These are phyloP conservation scores for Rhinopomastus cyanomelas DNA, from an alignment of 2,113 vertebrate species.

Conservation along the genomic window DNA sequence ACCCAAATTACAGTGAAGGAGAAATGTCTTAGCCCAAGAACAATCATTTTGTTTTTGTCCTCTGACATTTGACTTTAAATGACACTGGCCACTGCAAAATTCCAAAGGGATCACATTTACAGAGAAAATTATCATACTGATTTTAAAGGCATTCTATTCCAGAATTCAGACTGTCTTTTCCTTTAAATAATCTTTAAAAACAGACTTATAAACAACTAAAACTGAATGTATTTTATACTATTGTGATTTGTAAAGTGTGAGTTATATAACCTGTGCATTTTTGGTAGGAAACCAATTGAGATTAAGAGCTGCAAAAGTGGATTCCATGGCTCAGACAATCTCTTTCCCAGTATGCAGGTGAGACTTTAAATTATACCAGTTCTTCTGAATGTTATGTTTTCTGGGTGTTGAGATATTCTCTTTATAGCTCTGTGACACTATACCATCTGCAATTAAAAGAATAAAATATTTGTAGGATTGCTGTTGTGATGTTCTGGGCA, in stretches of 20 bases:
- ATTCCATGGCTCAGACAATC: conserved; percentile 96
- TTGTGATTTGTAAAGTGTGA: neutral
- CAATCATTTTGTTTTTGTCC: neutral
- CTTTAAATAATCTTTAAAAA: neutral
- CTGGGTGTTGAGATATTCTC: neutral
- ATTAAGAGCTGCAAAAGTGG: conserved; percentile 84
- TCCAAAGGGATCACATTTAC: neutral
- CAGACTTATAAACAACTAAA: neutral
- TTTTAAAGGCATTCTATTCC: neutral
- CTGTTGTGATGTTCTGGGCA: neutral
- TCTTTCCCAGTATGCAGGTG: conserved; percentile 92
- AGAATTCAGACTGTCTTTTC: neutral
- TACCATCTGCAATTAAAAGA: neutral
- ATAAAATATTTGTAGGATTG: neutral
- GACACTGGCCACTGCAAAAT: neutral
- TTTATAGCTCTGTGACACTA: neutral
- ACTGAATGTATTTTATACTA: neutral
- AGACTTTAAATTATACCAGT: conserved; percentile 22
- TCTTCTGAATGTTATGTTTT: neutral
- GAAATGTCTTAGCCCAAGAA: neutral
- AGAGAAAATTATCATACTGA: neutral
- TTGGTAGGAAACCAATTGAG: conserved; percentile 74
- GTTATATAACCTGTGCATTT: conserved; percentile 21
- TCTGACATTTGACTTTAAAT: neutral
- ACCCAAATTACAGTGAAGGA: neutral